Base-by-base conservation (phyloP, 2,113 vertebrate species). In the Osmerus mordax region DNA sequence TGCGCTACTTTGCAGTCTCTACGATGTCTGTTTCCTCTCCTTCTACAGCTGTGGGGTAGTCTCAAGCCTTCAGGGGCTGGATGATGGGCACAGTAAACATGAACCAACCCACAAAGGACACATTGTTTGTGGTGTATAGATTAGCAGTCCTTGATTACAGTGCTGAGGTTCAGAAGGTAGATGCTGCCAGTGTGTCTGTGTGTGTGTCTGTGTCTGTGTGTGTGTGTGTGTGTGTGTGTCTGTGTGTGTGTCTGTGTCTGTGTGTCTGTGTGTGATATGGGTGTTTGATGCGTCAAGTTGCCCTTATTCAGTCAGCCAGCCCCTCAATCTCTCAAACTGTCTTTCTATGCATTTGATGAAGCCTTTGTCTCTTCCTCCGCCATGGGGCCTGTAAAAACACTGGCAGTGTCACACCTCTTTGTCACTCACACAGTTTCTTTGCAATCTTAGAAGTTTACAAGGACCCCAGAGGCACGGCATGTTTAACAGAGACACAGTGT, bases 401-500 rank as follows among this genome's bases (percentile, higher is more conserved):
- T 75, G 82, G 88, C 75, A 83, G 77, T 60, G 84, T 86, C 86
- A 88, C 69, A 59, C 79, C 76, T 82, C 77, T 88, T 78, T 80
- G 81, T 88, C 80, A 86, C 79, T 71, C 72, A 75, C 65, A 15
- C 11, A 58, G 73, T 81, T 79, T 76, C 83, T 84, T 78, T 83
- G 78, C 81, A 76, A 70, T 84, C 74, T 61, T 80, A 77, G 73
- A 78, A 59, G 78, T 89, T 91, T 87, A 87, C 86, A 89, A 83
- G 85, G 61, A 79, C 85, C 87, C 81, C 75, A 70, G 67, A 77
- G 84, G 85, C 80, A 87, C 73, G 70, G 71, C 78, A 72, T 84
- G 78, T 85, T 89, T 83, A 86, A 89, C 80, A 80, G 77, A 80
- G 83, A 79, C 83, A 84, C 74, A 83, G 83, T 81, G 82, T 81